These are phyloP conservation scores for Drosophila nebulosa DNA, from an alignment of 1,140 invertebrate genomes.

Conservation along the genomic window DNA sequence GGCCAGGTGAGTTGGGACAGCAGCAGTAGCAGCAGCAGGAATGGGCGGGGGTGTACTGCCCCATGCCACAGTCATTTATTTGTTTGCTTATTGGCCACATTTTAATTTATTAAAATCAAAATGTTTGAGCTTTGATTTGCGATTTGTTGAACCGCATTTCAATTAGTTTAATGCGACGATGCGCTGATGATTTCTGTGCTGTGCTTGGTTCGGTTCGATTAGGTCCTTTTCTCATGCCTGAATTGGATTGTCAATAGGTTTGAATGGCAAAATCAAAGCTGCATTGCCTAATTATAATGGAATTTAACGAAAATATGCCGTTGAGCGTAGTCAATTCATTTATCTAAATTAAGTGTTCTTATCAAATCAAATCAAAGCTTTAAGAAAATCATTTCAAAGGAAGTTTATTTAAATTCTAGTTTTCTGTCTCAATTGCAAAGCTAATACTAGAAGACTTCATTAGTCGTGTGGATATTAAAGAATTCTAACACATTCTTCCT, in stretches of 20 bases:
- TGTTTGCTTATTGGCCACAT: neutral
- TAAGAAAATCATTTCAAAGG: too few species aligned
- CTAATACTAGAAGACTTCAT: too few species aligned
- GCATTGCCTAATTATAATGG: neutral
- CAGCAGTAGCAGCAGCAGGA: conserved; percentile 18
- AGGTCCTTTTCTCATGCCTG: neutral
- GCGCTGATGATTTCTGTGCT: conserved; percentile 9
- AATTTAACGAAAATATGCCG: neutral
- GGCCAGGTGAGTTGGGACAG: conserved; percentile 36
- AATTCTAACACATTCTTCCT: too few species aligned
- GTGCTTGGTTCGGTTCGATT: neutral
- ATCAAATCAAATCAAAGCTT: too few species aligned
- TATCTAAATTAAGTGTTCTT: too few species aligned
- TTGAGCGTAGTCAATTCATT: neutral
- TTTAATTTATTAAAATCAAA: conserved; percentile 62
- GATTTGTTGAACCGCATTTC: conserved; percentile 45
- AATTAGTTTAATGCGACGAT: conserved; percentile 45
- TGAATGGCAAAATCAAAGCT: neutral
- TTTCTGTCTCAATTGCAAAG: too few species aligned
- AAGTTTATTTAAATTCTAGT: too few species aligned
- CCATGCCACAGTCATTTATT: neutral
- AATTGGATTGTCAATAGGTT: neutral
- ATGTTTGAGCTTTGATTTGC: conserved; percentile 45
- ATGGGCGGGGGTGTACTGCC: neutral
- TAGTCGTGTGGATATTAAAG: too few species aligned